Base-by-base conservation (phyloP, 2,888 invertebrate genomes). In the Rugalucina vietnamica region DNA sequence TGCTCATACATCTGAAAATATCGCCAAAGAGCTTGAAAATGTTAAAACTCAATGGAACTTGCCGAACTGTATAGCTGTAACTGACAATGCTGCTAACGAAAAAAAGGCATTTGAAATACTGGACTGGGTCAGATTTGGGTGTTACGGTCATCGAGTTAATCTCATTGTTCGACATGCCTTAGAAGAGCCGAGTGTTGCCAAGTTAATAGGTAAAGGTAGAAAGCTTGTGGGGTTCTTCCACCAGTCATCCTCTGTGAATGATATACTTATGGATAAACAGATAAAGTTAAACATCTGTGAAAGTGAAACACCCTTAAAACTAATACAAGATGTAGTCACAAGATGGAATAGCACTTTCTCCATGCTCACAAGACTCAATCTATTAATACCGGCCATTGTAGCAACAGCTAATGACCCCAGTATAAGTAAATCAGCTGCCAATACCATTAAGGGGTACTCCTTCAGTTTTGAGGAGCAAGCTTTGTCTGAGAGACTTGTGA, bases 141-240 rank as follows among this genome's bases (percentile, higher is more conserved):
- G 87, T 34, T 85, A 82, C 79, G 86, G 87, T 1, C 86, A 86
- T 49, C 39, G 82, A 1, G 70, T 87, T 0, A 87, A 87, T 70
- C 54, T 89, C 2, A 82, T 79, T 5, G 87, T 87, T 0, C 82
- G 84, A 29, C 69, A 86, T 60, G 24, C 87, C n/a, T 54, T 86
- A 1, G n/a, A 39, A 29, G 36, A 10, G 2, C 34, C 72, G 24
- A 60, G 73, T 18, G 18, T 79, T 14, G 65, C 75, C 4, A 78
- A 60, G 43, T 39, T 75, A 10, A 21, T 72, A 34, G 77, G 49
- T 1, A 82, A 82, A 37, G 70, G 39, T 0, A 78, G 78, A 29
- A 75, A 76, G 36, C 60, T 83, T n/a, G 79, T 83, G 8, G 78
- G 76, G 2, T 72, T 83, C 21, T 80, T 82, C 57, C 86, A 86